Base-by-base conservation (phyloP, 2,888 invertebrate species). In the Yponomeuta evonymella region DNA sequence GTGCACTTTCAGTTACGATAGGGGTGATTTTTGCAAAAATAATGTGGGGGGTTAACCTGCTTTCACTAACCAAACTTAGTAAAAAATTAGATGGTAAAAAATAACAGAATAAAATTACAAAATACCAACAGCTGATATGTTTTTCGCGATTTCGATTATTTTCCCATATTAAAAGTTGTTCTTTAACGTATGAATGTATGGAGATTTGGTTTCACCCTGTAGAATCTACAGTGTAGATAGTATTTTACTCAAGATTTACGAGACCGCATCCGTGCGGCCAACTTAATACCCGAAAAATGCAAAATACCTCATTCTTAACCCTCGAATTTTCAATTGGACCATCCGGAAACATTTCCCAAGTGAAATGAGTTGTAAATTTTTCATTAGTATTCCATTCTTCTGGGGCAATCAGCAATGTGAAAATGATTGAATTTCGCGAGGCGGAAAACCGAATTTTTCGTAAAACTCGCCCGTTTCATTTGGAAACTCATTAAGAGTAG, bases 331-430 rank as follows among this genome's bases (percentile, higher is more conserved):
- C 51, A 58, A 58, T 58, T 58, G 51, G 51, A 58, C 51, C 51
- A 15, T 15, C 51, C 51, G 1, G 51, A 58, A 58, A 58, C 51
- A 15, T 58, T 58, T 58, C 76, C 77, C 73, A 72, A 75, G 71
- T 72, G 74, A 73, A 75, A 73, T 76, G 79, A 76, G 73, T 76
- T 75, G 78, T 76, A 75, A 77, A 78, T 75, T 74, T 76, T 76
- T 74, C 75, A 77, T 79, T 78, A 77, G 69, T 67, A 62, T 69
- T 48, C 70, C 72, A 71, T 70, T 67, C 58, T 71, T 69, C 71
- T 10, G 48, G 12, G 66, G 66, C 71, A 65, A 71, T 70, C 48
- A 48, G 67, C 65, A 69, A 67, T 65, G 70, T 70, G 66, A 66
- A 66, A 30, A 66, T 65, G 64, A 71, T 67, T 48, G 48, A 67